These are phyloP conservation scores for Nasonia vitripennis DNA, from an alignment of 1,140 invertebrate species.

Conservation along the genomic window DNA sequence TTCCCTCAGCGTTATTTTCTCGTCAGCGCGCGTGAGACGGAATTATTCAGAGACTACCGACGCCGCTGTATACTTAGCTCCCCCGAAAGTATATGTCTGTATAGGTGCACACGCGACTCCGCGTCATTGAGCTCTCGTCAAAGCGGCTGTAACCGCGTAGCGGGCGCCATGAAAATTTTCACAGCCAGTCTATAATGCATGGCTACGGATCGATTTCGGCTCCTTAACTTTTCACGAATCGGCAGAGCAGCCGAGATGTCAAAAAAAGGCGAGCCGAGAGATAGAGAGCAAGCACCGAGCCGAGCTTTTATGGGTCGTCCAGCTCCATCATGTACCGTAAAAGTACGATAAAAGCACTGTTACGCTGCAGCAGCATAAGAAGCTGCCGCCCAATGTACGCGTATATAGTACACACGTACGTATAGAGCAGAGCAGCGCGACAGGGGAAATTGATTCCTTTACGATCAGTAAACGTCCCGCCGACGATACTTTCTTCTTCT, in stretches of 20 bases:
- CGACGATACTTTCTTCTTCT: conserved; percentile 33
- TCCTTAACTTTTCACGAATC: conserved; percentile 22
- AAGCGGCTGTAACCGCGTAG: not conserved
- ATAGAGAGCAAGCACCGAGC: conserved; percentile 31
- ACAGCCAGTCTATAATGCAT: not conserved
- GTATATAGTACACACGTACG: not conserved
- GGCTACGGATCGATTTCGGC: not conserved
- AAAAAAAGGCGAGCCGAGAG: conserved; percentile 41
- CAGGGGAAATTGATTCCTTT: conserved; percentile 70
- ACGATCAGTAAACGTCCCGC: conserved; percentile 65
- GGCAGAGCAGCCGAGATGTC: not conserved
- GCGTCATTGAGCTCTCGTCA: not conserved
- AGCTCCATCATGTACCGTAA: conserved; percentile 72
- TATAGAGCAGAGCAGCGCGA: not conserved
- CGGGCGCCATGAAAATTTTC: not conserved
- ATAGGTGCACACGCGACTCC: not conserved
- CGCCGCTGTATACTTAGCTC: not conserved
- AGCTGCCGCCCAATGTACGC: not conserved
- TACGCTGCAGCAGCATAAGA: conserved; percentile 54
- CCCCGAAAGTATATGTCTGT: not conserved
- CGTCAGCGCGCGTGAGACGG: not conserved
- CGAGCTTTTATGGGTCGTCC: conserved; percentile 70
- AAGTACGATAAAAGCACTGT: conserved; percentile 72
- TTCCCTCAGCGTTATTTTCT: not conserved
- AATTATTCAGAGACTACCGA: not conserved